Evolutionary conservation across 2,113 vertebrate species (phyloP).

Genomic region (Megaceryle torquata): DNA sequence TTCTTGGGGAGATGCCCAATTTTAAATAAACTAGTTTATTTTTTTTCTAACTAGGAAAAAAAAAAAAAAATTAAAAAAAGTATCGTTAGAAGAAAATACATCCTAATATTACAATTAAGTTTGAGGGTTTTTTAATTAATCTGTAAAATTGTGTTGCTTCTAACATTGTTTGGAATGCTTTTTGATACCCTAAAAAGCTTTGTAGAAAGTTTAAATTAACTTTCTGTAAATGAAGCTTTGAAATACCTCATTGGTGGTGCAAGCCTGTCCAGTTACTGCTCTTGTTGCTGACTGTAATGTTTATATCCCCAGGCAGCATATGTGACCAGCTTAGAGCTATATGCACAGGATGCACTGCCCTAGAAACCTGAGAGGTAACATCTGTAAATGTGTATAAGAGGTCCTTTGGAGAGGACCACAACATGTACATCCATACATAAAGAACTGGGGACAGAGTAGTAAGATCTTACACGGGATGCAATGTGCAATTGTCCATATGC

Average conservation of each 20-base stretch:
- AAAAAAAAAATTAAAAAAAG: not conserved
- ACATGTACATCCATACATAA: fast-evolving
- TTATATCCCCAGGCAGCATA: not conserved
- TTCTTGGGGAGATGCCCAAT: not conserved
- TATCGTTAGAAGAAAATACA: not conserved
- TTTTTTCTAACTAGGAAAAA: not conserved
- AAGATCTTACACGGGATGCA: not conserved
- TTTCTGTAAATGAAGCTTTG: not conserved
- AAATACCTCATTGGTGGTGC: not conserved
- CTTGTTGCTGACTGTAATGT: not conserved
- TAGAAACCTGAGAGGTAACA: not conserved
- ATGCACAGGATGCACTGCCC: not conserved
- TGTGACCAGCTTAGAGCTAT: not conserved
- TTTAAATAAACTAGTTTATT: not conserved
- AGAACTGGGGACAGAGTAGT: not conserved
- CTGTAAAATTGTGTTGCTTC: not conserved
- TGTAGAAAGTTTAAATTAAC: not conserved
- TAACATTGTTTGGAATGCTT: not conserved
- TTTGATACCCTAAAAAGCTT: not conserved
- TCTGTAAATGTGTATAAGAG: not conserved
- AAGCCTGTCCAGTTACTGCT: not conserved
- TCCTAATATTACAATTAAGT: not conserved
- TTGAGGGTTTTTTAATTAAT: not conserved
- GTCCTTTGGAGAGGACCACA: not conserved
- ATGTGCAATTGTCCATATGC: not conserved